phyloP scores from a whole-genome alignment of 2,113 vertebrate species.

The Todiramphus saurophagus region DNA sequence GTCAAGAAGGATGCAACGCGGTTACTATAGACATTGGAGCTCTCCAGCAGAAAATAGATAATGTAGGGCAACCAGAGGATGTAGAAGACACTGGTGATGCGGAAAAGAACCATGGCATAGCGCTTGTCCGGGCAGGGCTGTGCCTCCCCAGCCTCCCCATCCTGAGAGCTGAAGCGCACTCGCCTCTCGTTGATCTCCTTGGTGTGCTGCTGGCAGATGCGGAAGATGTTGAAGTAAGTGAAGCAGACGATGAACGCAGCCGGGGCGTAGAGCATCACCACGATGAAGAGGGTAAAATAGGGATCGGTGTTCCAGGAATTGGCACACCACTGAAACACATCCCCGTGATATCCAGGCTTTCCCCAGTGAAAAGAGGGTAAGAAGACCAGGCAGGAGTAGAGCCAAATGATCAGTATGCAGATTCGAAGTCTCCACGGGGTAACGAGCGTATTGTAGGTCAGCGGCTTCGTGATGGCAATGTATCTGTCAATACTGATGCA shows the following conservation, averaged over 20 bases:
- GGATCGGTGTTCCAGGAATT: conserved; percentile 86
- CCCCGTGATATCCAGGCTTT: conserved; percentile 97
- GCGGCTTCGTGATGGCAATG: conserved; percentile 91
- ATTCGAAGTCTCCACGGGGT: conserved; percentile 92
- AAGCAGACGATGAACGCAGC: conserved; percentile 93
- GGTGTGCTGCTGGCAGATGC: conserved; percentile 96
- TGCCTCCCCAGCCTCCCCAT: conserved; percentile 74
- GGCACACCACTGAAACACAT: conserved; percentile 93
- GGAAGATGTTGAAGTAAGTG: conserved; percentile 98
- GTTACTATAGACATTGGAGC: conserved; percentile 86
- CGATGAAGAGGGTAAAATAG: conserved; percentile 92
- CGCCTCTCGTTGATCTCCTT: conserved; percentile 93
- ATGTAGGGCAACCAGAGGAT: conserved; percentile 98
- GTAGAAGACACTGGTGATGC: conserved; percentile 98
- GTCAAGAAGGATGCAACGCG: conserved; percentile 90
- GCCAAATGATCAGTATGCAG: conserved; percentile 92
- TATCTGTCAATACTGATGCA: conserved; percentile 98
- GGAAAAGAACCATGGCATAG: conserved; percentile 95
- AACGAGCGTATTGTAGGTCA: conserved; percentile 89
- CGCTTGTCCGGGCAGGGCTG: conserved; percentile 89
- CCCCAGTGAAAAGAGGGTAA: conserved; percentile 96
- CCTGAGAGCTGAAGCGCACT: conserved; percentile 89
- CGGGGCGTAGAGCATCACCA: conserved; percentile 90
- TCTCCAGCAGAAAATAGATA: conserved; percentile 96
- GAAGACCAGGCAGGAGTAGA: conserved; percentile 93